Evolutionary conservation across 2,113 vertebrate species (phyloP).

Genomic region (Cinclus cinclus): DNA sequence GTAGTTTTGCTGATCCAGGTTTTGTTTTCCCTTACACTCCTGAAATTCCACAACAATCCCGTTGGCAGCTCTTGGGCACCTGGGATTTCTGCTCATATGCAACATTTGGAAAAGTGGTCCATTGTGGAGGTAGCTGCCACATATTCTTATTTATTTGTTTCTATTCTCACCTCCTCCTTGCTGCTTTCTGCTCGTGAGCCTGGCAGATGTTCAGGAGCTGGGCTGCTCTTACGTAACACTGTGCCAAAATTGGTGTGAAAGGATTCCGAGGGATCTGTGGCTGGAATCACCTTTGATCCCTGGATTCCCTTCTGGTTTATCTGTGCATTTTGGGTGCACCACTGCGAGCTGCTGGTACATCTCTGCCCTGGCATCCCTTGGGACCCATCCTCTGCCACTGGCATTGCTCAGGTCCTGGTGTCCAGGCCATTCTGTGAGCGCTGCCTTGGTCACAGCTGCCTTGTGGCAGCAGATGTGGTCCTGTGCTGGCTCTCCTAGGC

Average conservation of each 20-base stretch:
- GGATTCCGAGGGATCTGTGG: not conserved
- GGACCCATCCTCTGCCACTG: accelerated
- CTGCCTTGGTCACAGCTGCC: not conserved
- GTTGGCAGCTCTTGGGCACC: not conserved
- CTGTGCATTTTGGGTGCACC: accelerated
- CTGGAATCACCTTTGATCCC: not conserved
- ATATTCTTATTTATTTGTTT: constrained; percentile 37
- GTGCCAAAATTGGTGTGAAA: not conserved
- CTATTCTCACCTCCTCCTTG: constrained; percentile 20
- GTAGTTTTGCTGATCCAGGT: not conserved
- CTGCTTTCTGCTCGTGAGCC: not conserved
- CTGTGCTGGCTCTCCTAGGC: not conserved
- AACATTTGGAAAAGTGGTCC: not conserved
- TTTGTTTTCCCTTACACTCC: not conserved
- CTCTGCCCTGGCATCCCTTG: not conserved
- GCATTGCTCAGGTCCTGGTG: accelerated
- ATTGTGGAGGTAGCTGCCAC: not conserved
- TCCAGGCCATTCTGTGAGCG: not conserved
- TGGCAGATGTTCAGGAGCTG: constrained; percentile 37
- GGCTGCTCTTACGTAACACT: constrained; percentile 10
- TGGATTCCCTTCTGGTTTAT: not conserved
- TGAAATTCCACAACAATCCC: not conserved
- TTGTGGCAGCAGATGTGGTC: not conserved
- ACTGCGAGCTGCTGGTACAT: not conserved
- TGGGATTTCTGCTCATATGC: not conserved